A percentile compares a stretch with the other conserved stretches of the same genome.
Conservation (phyloP, 2,797 vertebrate genomes). For the Moxostoma hubbsi region DNA sequence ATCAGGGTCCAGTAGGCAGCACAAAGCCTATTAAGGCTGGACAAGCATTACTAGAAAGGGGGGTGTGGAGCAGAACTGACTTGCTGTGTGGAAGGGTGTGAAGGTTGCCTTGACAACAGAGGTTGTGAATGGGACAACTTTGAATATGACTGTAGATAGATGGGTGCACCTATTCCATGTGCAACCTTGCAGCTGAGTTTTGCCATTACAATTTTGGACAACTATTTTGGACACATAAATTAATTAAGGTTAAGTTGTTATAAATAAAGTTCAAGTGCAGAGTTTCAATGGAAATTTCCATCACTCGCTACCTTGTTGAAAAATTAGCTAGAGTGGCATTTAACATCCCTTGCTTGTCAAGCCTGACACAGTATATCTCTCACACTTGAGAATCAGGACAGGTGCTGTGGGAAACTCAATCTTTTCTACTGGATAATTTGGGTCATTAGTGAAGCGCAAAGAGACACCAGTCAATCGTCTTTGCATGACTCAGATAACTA, state of each 20-base stretch:
- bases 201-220: not conserved
- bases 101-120: conserved; percentile 79
- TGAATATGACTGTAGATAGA: conserved; percentile 34
- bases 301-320: conserved; percentile 10
- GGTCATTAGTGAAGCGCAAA: conserved; percentile 38
- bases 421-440: conserved; percentile 31
- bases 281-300: not conserved
- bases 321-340: conserved; percentile 24
- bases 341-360: conserved; percentile 33
- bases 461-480: conserved; percentile 36
- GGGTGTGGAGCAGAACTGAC: conserved; percentile 35
- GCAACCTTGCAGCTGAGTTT: conserved; percentile 11
- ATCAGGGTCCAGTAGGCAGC: conserved; percentile 84
- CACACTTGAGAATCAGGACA: conserved; percentile 20
- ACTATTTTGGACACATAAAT: not conserved
- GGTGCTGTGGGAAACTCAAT: conserved; percentile 33
- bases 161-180: not conserved
- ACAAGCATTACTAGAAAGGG: conserved; percentile 79
- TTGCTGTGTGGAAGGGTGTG: conserved; percentile 27
- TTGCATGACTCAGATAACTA: conserved; percentile 56
- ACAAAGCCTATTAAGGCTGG: conserved; percentile 88
- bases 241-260: conserved; percentile 15
- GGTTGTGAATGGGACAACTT: conserved; percentile 57
- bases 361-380: conserved; percentile 17
- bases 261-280: conserved; percentile 14